Evolutionary conservation across 2,113 vertebrate genomes (phyloP).

Genomic region (Hirundichthys speculiger): DNA sequence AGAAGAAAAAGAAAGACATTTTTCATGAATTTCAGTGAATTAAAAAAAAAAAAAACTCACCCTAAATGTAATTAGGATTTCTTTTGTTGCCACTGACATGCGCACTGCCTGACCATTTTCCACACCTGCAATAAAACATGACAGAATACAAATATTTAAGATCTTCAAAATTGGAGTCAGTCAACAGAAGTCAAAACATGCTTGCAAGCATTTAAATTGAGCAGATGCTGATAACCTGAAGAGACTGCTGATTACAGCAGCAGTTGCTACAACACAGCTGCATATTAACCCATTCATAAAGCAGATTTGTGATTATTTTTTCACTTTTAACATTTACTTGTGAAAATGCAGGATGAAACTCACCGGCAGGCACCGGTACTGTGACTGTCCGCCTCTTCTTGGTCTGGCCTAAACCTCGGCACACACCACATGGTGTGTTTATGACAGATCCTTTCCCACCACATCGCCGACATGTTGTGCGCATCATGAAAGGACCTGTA

Average conservation of each 20-base stretch:
- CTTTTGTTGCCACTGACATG: slow-evolving; percentile 89
- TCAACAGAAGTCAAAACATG: background rate
- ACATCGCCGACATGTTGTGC: slow-evolving; percentile 89
- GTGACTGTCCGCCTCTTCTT: slow-evolving; percentile 89
- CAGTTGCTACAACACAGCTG: too few species aligned
- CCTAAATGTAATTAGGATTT: slow-evolving; percentile 93
- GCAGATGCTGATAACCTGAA: background rate
- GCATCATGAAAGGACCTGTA: slow-evolving; percentile 93
- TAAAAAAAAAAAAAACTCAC: slow-evolving; percentile 72
- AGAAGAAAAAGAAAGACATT: too few species aligned
- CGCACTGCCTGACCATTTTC: slow-evolving; percentile 92
- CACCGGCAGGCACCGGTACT: slow-evolving; percentile 93
- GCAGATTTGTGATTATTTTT: background rate
- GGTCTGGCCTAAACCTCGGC: slow-evolving; percentile 88
- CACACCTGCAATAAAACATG: slow-evolving; percentile 80
- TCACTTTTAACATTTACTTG: background rate
- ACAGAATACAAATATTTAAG: background rate
- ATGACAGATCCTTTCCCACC: slow-evolving; percentile 86
- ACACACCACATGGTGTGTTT: slow-evolving; percentile 82
- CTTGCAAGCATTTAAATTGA: background rate
- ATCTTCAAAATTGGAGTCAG: background rate
- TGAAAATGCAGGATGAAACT: slow-evolving; percentile 24
- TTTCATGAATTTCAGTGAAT: too few species aligned
- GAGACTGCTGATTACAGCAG: too few species aligned
- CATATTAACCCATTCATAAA: too few species aligned